phyloP scores from a whole-genome alignment of 2,888 invertebrate genomes.

The Hirudinaria manillensis region DNA sequence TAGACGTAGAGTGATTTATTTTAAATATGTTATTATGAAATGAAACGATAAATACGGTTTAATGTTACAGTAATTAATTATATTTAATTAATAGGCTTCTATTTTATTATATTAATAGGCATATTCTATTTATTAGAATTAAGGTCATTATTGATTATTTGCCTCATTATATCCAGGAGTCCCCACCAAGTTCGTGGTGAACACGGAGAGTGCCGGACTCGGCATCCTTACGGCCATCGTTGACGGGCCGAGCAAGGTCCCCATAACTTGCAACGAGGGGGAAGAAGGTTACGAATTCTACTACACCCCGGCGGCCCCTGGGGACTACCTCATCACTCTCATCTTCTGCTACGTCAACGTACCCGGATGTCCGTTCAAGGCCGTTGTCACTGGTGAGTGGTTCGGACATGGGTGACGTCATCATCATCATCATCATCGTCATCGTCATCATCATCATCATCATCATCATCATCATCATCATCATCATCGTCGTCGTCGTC shows the following conservation, averaged over 20 bases:
- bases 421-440: slow-evolving; percentile 52
- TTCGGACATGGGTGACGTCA: slow-evolving; percentile 21
- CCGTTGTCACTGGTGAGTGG: slow-evolving; percentile 56
- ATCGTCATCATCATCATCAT: not conserved
- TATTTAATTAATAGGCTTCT: too few species aligned
- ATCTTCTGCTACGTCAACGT: slow-evolving; percentile 89
- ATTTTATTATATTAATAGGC: too few species aligned
- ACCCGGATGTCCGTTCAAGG: slow-evolving; percentile 89
- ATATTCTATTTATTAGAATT: too few species aligned
- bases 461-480: slow-evolving; percentile 29
- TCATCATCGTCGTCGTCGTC: slow-evolving; percentile 23
- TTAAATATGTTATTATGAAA: too few species aligned
- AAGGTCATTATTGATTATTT: too few species aligned
- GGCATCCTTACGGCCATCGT: slow-evolving; percentile 85
- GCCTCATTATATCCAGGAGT: slow-evolving; percentile 57
- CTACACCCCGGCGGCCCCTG: slow-evolving; percentile 87
- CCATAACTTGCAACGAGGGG: slow-evolving; percentile 87
- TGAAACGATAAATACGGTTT: too few species aligned
- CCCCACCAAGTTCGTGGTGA: slow-evolving; percentile 86
- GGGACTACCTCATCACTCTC: slow-evolving; percentile 88
- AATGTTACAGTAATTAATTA: too few species aligned
- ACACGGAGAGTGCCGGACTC: slow-evolving; percentile 87
- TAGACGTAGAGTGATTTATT: too few species aligned
- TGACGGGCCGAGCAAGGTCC: slow-evolving; percentile 88
- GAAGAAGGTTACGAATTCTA: slow-evolving; percentile 96